These are phyloP conservation scores for Monoplex corrugatus DNA, from an alignment of 2,888 invertebrate species.

Conservation along the genomic window DNA sequence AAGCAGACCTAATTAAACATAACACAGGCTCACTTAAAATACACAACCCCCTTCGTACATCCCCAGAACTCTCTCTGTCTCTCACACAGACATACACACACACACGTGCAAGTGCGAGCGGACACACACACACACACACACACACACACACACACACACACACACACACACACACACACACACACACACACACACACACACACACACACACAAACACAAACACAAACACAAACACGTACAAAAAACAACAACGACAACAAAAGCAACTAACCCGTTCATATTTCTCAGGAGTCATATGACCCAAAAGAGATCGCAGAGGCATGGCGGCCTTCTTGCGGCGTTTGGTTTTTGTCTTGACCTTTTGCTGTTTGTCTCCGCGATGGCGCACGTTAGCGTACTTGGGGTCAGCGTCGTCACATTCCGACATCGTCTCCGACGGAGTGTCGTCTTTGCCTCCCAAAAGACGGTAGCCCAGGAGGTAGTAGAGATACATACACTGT, in stretches of 20 bases:
- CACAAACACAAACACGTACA: not conserved
- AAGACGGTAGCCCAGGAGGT: constrained; percentile 77
- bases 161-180: constrained; percentile 22
- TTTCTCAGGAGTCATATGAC: constrained; percentile 70
- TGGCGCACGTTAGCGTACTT: constrained; percentile 1
- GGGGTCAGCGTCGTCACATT: constrained; percentile 23
- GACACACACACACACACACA: not conserved
- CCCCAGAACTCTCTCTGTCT: too few species aligned
- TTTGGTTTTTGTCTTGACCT: constrained; percentile 66
- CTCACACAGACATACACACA: too few species aligned
- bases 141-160: constrained; percentile 20
- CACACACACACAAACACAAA: constrained; percentile 18
- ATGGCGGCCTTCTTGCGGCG: constrained; percentile 65
- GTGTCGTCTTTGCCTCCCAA: constrained; percentile 70
- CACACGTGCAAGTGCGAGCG: not conserved
- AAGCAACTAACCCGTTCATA: constrained; percentile 69
- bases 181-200: too few species aligned
- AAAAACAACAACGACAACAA: not conserved
- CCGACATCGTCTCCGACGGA: constrained; percentile 48
- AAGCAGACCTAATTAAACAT: too few species aligned
- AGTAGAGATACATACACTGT: constrained; percentile 80
- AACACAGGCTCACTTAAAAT: too few species aligned
- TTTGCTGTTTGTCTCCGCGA: constrained; percentile 47
- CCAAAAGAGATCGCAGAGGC: constrained; percentile 71
- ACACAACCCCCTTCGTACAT: too few species aligned